phyloP scores from a whole-genome alignment of 2,113 vertebrate species.

The Caloenas nicobarica region DNA sequence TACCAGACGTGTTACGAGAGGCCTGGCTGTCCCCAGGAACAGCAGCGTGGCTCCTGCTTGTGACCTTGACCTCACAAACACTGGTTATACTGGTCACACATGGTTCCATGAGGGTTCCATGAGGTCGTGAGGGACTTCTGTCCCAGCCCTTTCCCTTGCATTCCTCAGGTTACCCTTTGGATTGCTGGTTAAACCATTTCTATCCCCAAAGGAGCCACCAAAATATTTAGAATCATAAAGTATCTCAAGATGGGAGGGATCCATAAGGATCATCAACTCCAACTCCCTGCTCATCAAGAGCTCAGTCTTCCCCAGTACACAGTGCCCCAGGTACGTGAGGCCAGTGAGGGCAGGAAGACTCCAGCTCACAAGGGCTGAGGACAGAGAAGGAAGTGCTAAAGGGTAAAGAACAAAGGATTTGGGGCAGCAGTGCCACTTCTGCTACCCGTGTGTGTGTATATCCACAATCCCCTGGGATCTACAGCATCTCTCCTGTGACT shows the following conservation, averaged over 20 bases:
- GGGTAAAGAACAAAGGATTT: background rate
- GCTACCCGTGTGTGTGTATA: background rate
- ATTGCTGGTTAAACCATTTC: background rate
- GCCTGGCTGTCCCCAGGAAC: background rate
- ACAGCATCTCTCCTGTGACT: background rate
- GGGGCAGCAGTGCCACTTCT: background rate
- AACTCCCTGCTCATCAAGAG: background rate
- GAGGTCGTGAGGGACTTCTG: background rate
- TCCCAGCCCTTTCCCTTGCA: background rate
- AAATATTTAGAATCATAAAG: background rate
- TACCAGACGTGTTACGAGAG: fast-evolving
- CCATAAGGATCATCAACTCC: background rate
- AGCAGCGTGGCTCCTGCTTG: background rate
- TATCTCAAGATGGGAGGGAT: background rate
- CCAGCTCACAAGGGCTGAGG: background rate
- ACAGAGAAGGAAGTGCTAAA: background rate
- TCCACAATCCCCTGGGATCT: background rate
- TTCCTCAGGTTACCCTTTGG: background rate
- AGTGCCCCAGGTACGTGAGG: background rate
- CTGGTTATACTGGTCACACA: background rate
- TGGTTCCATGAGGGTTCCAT: background rate
- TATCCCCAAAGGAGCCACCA: background rate
- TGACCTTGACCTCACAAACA: background rate
- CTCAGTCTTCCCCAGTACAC: background rate
- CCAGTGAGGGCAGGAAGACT: background rate